A percentile compares a stretch with the other conserved stretches of the same genome.
phyloP scores from a whole-genome alignment of 1,140 invertebrate genomes.

The Drosophila tsacasi region DNA sequence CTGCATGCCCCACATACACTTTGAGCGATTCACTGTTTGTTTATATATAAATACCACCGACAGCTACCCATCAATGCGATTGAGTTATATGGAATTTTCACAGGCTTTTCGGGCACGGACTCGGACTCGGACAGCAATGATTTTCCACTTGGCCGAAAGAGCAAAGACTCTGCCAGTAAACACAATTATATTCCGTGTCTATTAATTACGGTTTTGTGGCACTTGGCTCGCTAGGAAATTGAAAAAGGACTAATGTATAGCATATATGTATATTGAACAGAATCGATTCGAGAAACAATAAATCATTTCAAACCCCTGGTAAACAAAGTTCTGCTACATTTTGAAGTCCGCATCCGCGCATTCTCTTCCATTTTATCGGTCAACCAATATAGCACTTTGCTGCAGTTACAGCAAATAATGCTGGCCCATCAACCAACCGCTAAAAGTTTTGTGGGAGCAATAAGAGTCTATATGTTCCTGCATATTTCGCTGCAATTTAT shows the following conservation, averaged over 20 bases:
- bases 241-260: too few relatives aligned
- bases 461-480: conserved; percentile 42
- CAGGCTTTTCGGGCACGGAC: conserved; percentile 20
- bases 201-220: background rate
- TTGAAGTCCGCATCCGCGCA: conserved; percentile 6
- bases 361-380: conserved; percentile 15
- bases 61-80: conserved; percentile 34
- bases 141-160: conserved; percentile 24
- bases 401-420: conserved; percentile 36
- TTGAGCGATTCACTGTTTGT: conserved; percentile 13
- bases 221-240: background rate
- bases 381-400: conserved; percentile 42
- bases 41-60: conserved; percentile 15
- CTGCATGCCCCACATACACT: conserved; percentile 6
- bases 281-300: background rate
- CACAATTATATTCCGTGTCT: background rate
- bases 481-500: conserved; percentile 11
- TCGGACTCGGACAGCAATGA: background rate
- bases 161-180: conserved; percentile 36
- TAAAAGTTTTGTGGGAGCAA: conserved; percentile 24
- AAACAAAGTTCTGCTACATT: conserved; percentile 9
- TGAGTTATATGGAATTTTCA: conserved; percentile 33
- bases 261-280: background rate
- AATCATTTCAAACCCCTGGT: background rate
- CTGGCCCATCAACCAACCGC: conserved; percentile 17